Base-by-base conservation (phyloP, 2,888 invertebrate species). In the Colostygia pectinataria region DNA sequence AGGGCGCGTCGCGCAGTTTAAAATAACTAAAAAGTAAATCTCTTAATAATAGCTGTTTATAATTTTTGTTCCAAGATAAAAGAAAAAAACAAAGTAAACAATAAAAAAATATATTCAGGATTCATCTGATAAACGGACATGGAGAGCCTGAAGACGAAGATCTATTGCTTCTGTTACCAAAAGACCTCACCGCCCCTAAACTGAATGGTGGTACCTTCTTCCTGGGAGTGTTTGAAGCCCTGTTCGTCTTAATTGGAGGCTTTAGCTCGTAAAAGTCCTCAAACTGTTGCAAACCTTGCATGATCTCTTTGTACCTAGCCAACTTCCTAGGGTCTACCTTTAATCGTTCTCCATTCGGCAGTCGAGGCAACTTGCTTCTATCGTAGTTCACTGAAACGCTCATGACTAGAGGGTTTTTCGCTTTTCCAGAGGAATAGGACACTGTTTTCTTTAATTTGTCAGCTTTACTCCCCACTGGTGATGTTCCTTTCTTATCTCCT, bases 211-310 rank as follows among this genome's bases (percentile, higher is more conserved):
- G 70, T 25, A 69, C 44, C 52, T 65, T 74, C 45, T 74, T 77
- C 15, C 59, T 62, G 1, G 74, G 66, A 9, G 86, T 87, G 54
- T 87, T 87, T 2, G 78, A 83, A 14, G 89, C 89, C 54, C 88
- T 73, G 48, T 80, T 86, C 0, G 80, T 66, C 51, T 74, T 86
- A 1, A 56, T 50, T 1, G 77, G 74, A 2, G 71, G 66, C 39
- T 74, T 74, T 10, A 77, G 10, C 15, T 78, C 77, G 7, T 67
- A 67, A 18, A 82, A 60, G 55, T 83, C 80, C 0, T 82, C 80
- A 44, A 77, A 83, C 57, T 75, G 73, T 56, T 75, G 61, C 7
- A 83, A 59, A 15, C 71, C 74, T 25, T 74, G 66, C 75, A 89
- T 83, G 29, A 89, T 84, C 63, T 88, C 85, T 13, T 67, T 71